Percentiles rank a stretch among this genome's conserved stretches.
These are phyloP conservation scores for Cercopithecus mona DNA, from an alignment of 2,113 vertebrate genomes.

Conservation along the genomic window DNA sequence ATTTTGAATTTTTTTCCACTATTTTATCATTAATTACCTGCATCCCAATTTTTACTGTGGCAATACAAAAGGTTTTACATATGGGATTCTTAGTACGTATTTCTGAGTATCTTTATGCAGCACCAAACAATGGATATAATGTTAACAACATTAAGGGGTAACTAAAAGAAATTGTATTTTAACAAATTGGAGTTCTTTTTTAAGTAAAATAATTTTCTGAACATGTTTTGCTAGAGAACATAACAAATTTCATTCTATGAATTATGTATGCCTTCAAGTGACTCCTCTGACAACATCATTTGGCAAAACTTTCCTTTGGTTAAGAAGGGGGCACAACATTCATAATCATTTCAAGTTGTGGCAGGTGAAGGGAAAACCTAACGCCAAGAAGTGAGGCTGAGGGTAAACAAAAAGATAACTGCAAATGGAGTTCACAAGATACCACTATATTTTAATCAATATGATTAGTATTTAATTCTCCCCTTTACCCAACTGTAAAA, in stretches of 20 bases:
- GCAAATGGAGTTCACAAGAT: not conserved
- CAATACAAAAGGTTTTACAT: not conserved
- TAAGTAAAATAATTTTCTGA: not conserved
- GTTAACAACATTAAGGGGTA: not conserved
- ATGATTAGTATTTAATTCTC: not conserved
- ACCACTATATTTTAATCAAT: not conserved
- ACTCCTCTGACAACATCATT: not conserved
- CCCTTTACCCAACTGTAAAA: too few species aligned
- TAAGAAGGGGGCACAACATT: not conserved
- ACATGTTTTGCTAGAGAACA: not conserved
- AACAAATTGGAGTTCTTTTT: not conserved
- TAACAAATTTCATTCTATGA: not conserved
- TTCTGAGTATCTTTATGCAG: not conserved
- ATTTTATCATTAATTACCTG: not conserved
- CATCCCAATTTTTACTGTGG: not conserved
- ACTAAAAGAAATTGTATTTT: not conserved
- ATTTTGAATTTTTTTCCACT: constrained; percentile 17
- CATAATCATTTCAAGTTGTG: not conserved
- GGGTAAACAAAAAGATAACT: not conserved
- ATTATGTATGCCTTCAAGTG: not conserved
- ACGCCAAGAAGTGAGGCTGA: not conserved
- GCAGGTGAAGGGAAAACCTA: not conserved
- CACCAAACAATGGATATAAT: not conserved
- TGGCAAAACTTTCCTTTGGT: not conserved
- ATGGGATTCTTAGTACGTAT: not conserved